Conservation (phyloP, 2,113 vertebrate species). For the Hymenochirus boettgeri region DNA sequence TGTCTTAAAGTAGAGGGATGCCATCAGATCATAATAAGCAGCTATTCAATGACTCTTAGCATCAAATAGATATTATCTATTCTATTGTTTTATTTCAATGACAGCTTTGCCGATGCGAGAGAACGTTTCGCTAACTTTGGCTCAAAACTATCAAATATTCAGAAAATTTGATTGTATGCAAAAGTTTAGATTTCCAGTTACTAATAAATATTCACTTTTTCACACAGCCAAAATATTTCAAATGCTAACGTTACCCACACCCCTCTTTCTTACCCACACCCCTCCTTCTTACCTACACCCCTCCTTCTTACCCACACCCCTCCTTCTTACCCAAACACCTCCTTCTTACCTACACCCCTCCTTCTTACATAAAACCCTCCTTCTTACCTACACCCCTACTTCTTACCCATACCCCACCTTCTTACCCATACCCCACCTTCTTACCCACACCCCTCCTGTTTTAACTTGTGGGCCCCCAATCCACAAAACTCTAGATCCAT, state of each 20-base stretch:
- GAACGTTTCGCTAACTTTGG: constrained; percentile 11
- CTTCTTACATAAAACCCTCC: neutral
- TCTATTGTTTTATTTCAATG: constrained; percentile 32
- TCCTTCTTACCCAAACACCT: neutral
- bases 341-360: neutral
- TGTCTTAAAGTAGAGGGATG: constrained; percentile 5
- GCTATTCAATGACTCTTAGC: constrained; percentile 18
- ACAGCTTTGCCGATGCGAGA: constrained; percentile 13
- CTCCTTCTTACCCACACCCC: neutral
- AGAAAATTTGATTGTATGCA: no score
- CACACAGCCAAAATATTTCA: no score
- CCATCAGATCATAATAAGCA: constrained; percentile 8
- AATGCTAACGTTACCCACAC: neutral
- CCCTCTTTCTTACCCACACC: neutral
- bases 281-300: neutral
- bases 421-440: neutral
- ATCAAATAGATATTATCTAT: constrained; percentile 32
- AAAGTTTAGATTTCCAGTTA: no score
- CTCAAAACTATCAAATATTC: no score
- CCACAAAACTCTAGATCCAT: no score
- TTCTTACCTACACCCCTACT: neutral
- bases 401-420: neutral
- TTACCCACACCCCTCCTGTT: neutral
- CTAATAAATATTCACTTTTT: no score
- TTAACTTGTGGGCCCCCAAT: no score